A percentile compares a stretch with the other conserved stretches of the same genome.
Evolutionary conservation across 2,888 invertebrate species (phyloP).

Genomic region (Sphaerophoria rueppellii): DNA sequence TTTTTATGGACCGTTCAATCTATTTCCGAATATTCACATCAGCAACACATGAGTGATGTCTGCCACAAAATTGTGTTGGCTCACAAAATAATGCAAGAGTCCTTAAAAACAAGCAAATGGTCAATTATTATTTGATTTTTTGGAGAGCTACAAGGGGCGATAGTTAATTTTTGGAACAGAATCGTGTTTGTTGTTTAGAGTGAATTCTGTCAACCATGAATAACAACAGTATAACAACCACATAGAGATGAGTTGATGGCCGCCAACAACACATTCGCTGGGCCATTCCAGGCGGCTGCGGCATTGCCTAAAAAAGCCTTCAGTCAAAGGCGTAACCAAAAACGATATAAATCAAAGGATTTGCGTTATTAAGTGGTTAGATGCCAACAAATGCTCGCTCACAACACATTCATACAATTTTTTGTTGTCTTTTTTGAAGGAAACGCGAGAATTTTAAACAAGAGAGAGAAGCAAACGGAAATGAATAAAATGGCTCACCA

Average conservation of each 20-base stretch:
- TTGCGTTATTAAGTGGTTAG: conserved; percentile 73
- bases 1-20: not conserved
- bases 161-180: conserved; percentile 25
- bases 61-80: conserved; percentile 57
- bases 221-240: conserved; percentile 47
- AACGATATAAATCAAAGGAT: conserved; percentile 73
- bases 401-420: conserved; percentile 24
- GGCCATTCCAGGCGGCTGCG: not conserved
- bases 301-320: conserved; percentile 38
- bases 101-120: conserved; percentile 42
- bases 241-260: conserved; percentile 24
- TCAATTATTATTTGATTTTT: conserved; percentile 60
- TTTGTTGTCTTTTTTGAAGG: not conserved
- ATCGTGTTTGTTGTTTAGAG: conserved; percentile 54
- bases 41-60: conserved; percentile 62
- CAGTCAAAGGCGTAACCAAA: conserved; percentile 67
- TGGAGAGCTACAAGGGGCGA: conserved; percentile 15
- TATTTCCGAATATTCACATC: conserved; percentile 32
- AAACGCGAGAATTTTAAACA: conserved; percentile 15
- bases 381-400: conserved; percentile 61
- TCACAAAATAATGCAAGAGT: conserved; percentile 52
- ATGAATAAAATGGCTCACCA: conserved; percentile 79
- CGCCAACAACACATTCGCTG: not conserved
- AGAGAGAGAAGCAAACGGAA: not conserved
- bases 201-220: conserved; percentile 56